Base-by-base conservation (phyloP, 1,140 invertebrate species). In the Anoplophora glabripennis region DNA sequence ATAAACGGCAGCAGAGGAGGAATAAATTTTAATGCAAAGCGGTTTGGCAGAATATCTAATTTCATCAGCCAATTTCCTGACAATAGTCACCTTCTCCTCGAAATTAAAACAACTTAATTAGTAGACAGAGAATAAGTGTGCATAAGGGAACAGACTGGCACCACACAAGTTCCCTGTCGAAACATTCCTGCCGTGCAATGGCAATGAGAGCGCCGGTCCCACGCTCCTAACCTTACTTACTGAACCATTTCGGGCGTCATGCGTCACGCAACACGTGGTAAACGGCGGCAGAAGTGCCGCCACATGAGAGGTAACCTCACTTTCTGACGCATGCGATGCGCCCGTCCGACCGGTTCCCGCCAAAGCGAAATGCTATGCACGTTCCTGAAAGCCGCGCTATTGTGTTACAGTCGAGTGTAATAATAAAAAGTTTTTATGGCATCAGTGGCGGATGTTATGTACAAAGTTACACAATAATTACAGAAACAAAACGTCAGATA, bases 141-240 rank as follows among this genome's bases (percentile, higher is more conserved):
- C 21, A 28, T 28, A 28, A 28, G 21, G 21, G 21, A 28, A 28
- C 21, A 5, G 21, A 28, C 21, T 28, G 21, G 21, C 21, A 28
- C 21, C 21, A 28, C 21, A 28, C 21, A 28, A 28, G 21, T 28
- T 28, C 52, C 36, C 40, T 15, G 36, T 35, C n/a, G 11, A 18
- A 37, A 45, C 41, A 56, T 46, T 45, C 53, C 41, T 52, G 36
- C 49, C 28, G 37, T 38, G 33, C 33, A 52, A 36, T 18, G 15
- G 44, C 35, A 46, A 45, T 37, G 53, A 17, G 53, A 56, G 42
- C 44, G 21, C 21, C 21, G 18, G 18, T 56, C 42, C 53, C 53
- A 47, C 53, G 49, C 28, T 52, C 36, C 36, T 53, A 53, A 53
- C 52, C 52, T 44, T 53, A 28, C 21, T 28, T 28, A 14, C 52